Evolutionary conservation across 2,113 vertebrate genomes (phyloP).

Genomic region (Pseudorasbora parva): DNA sequence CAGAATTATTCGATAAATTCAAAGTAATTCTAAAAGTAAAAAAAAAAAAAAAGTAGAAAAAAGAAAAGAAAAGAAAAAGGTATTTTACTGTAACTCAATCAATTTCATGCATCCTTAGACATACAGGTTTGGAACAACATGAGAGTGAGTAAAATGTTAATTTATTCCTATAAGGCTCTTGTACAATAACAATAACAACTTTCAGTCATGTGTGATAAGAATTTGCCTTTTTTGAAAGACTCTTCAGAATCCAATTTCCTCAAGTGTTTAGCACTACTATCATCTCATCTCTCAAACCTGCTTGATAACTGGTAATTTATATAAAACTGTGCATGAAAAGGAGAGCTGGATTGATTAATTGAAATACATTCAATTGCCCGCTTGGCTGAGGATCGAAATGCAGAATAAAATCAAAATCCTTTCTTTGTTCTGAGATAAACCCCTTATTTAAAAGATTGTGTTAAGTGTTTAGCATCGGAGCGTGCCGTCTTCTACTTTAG

Average conservation of each 20-base stretch:
- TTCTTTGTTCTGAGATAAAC: constrained; percentile 28
- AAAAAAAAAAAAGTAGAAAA: too few species aligned
- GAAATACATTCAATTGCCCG: constrained; percentile 39
- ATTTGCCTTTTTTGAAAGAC: background rate
- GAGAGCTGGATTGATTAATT: constrained; percentile 1
- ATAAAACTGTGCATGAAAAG: background rate
- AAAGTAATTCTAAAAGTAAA: too few species aligned
- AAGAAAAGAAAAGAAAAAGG: too few species aligned
- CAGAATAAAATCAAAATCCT: background rate
- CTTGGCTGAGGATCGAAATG: background rate
- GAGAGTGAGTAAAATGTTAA: background rate
- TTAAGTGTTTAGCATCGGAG: background rate
- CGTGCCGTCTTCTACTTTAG: background rate
- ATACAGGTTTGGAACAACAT: background rate
- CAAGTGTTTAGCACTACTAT: background rate
- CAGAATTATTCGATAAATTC: too few species aligned
- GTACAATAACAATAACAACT: background rate
- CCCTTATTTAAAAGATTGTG: constrained; percentile 31
- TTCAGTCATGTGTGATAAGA: constrained; percentile 6
- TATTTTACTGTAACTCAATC: too few species aligned
- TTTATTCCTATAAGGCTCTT: background rate
- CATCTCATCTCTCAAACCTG: constrained; percentile 6
- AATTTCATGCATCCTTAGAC: too few species aligned
- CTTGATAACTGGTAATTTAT: constrained; percentile 5
- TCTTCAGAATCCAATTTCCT: background rate